Base-by-base conservation (phyloP, 2,888 invertebrate genomes). In the Xiphydria camelus region DNA sequence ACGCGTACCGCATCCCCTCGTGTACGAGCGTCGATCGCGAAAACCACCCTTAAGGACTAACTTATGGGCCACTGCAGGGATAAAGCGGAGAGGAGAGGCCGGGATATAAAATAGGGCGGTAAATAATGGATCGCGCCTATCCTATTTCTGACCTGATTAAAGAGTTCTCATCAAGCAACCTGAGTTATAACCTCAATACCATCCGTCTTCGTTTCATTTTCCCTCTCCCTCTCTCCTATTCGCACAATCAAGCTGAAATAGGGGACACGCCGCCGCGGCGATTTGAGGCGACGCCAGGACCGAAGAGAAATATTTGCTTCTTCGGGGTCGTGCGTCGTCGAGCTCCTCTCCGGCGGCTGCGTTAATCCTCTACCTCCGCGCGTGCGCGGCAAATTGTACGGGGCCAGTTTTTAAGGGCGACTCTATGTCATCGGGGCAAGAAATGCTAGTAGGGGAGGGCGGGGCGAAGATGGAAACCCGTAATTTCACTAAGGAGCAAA, bases 51-150 rank as follows among this genome's bases (percentile, higher is more conserved):
- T 29, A 12, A 29, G 15, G 29, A 29, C 29, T 29, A 14, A 29
- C 29, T 29, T 29, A 29, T 29, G 29, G 29, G 12, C 29, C 12
- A 2, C 7, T n/a, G n/a, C n/a, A n/a, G 2, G 29, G 29, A 12
- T 5, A 10, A 29, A 12, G 29, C 6, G 12, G 7, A 14, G 29
- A 29, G 12, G 7, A 14, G 29, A 29, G 29, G 29, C 29, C 15
- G 29, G 29, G 29, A 29, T 29, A 15, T 34, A 15, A 18, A 34
- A 15, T 34, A 34, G 15, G 34, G 34, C 17, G 15, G 34, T 34
- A 34, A 34, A 34, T 34, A 34, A 34, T 34, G 15, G 19, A 34
- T 34, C 34, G 15, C 34, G 34, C 34, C 34, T 34, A 34, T 34
- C 19, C 34, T 18, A 34, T 18, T 18, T 15, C 19, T 34, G 34